Percentiles rank a stretch among this genome's conserved stretches.
Conservation (phyloP, 1,140 invertebrate genomes). For the Aphelenchoides besseyi region DNA sequence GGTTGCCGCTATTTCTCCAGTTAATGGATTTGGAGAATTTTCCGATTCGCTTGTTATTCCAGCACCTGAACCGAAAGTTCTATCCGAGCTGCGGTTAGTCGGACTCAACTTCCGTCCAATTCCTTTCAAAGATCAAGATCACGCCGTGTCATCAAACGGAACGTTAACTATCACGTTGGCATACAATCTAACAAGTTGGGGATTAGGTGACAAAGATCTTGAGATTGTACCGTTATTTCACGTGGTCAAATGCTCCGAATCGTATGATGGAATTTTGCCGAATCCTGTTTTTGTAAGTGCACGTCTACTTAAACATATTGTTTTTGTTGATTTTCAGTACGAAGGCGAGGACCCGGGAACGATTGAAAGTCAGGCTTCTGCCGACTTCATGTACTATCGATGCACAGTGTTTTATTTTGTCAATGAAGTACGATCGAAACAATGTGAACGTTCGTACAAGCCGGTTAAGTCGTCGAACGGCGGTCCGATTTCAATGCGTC, state of each 20-base stretch:
- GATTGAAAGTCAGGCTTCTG: constrained; percentile 33
- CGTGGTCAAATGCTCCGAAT: constrained; percentile 40
- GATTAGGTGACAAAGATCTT: constrained; percentile 37
- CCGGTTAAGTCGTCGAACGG: neutral
- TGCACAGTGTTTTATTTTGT: constrained; percentile 48
- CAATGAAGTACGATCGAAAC: constrained; percentile 35
- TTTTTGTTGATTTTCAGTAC: constrained; percentile 29
- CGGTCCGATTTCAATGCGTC: constrained; percentile 5
- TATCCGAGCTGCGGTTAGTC: neutral
- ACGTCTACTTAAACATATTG: neutral
- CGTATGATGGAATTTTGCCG: constrained; percentile 48
- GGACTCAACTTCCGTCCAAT: constrained; percentile 7
- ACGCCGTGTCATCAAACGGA: constrained; percentile 27
- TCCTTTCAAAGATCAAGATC: constrained; percentile 23
- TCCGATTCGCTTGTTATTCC: constrained; percentile 12
- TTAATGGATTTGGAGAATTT: constrained; percentile 24
- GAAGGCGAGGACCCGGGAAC: constrained; percentile 36
- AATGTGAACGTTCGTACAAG: constrained; percentile 21
- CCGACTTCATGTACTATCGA: constrained; percentile 55
- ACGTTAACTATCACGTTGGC: constrained; percentile 24
- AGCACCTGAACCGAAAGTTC: constrained; percentile 13
- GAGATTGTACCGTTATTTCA: constrained; percentile 52
- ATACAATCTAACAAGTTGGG: constrained; percentile 27
- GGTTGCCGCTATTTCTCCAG: constrained; percentile 27
- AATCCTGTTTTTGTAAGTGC: constrained; percentile 52